Base-by-base conservation (phyloP, 2,797 vertebrate genomes). In the Diglossa cyanea region DNA sequence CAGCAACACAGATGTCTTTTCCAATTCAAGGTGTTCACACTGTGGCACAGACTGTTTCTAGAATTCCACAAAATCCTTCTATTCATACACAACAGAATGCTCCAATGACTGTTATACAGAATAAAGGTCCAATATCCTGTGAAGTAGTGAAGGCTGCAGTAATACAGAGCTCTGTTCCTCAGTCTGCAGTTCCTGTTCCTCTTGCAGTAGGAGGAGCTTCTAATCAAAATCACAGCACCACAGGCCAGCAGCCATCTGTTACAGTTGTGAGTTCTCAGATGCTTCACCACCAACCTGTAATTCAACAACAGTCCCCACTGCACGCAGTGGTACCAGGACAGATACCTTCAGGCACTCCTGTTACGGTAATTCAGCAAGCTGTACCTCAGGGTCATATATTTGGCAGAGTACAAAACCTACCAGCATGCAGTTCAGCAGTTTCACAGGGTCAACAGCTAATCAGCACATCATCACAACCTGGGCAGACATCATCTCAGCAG, bases 311-410 rank as follows among this genome's bases (percentile, higher is more conserved):
- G 77, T 96, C 98, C 74, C 96, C 98, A 87, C 97, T 98, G 93
- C 98, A 98, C 6, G 97, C 98, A 68, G 96, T 98, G 91, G 98
- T 98, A 94, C 98, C 98, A 26, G 98, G 98, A 91, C 98, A 98
- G 92, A 97, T 99, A 96, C 97, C 98, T 91, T 98, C 99, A 74
- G 98, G 98, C 30, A 98, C 98, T 96, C 99, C 99, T 31, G 98
- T 99, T 90, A 99, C 99, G 7, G 98, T 99, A 91, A 99, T 99
- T 97, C 99, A 99, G 86, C 99, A 99, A 97, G 98, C 99, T 96
- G 97, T 98, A 85, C 98, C 99, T 74, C 99, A 99, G 97, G 98
- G 99, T 96, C 99, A 99, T 96, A 98, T 99, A 97, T 98, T 99
- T 81, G 98, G 99, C 96, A 98, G 99, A 98, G 98, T 99, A 76